Evolutionary conservation across 2,113 vertebrate species (phyloP), one percentile per base, ranked within the genome.

Genomic region (Upupa epops): DNA sequence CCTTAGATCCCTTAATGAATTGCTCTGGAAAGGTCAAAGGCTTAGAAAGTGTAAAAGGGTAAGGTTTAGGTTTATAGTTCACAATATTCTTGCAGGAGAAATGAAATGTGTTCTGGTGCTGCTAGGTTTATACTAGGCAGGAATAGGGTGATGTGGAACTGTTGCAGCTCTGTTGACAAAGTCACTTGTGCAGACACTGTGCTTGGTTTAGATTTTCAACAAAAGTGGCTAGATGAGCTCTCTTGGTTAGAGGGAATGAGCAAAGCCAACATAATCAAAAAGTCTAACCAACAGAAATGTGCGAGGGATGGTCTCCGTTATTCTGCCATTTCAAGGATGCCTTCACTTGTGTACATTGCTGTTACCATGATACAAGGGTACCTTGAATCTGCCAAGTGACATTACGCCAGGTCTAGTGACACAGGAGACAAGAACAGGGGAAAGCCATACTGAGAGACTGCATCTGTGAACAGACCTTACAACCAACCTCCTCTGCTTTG

Each of bases 361-460:
- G 54, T 29, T n/a, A 36, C 6, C 9, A 6, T 0, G 0, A 17
- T 55, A 16, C 13, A 37, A 51, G 61, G 59, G 5, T 8, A 25
- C 21, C 32, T 66, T 55, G n/a, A 66, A 21, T 4, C 51, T 42
- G 48, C 59, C 32, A 86, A 46, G 31, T 52, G 56, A 4, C 16
- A 17, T 51, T 0, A 0, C 11, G 42, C 25, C 60, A 71, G 31
- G 20, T 77, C 81, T 64, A 59, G 51, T 55, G 72, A 66, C 21
- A 36, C 9, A 19, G 19, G 19, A 34, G 29, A 66, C 24, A 83
- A 78, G 71, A 32, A 0, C n/a, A 70, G 34, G 60, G 37, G 74
- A 81, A 6, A 80, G 6, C 8, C 5, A 0, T 18, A 4, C 4
- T n/a, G 70, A 48, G 60, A 73, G 83, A 13, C 32, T 64, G 54